Conservation (phyloP, 2,797 vertebrate genomes). For the Melanogrammus aeglefinus region DNA sequence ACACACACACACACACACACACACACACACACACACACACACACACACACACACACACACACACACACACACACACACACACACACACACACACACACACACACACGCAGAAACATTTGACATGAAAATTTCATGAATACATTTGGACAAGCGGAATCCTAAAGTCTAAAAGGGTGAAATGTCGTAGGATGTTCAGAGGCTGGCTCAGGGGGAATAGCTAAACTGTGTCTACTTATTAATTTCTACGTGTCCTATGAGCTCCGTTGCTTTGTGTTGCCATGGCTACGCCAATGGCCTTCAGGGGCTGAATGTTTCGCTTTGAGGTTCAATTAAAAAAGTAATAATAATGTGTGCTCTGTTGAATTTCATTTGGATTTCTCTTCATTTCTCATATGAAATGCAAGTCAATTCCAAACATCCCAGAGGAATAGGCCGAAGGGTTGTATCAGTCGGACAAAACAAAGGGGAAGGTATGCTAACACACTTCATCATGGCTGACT, state of each 20-base stretch:
- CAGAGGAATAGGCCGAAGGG: not conserved
- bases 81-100: not conserved
- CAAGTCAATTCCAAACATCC: not conserved
- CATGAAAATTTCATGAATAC: not conserved
- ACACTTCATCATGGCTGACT: not conserved
- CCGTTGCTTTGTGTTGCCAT: not conserved
- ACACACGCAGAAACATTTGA: not conserved
- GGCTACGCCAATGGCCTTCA: not conserved
- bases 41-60: not conserved
- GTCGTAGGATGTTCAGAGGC: not conserved
- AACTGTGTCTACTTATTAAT: not conserved
- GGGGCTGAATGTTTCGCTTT: not conserved
- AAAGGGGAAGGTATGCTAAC: not conserved
- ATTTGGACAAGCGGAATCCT: not conserved
- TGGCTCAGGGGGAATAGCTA: not conserved
- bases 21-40: too few relatives aligned
- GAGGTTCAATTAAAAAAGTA: not conserved
- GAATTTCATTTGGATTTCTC: not conserved
- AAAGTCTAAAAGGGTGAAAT: not conserved
- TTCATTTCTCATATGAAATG: not conserved
- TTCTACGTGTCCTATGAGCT: not conserved
- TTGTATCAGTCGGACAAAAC: not conserved
- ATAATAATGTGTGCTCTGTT: not conserved
- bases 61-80: not conserved
- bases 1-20: too few relatives aligned